Conservation (phyloP, 2,113 vertebrate species). For the Pollachius pollachius region DNA sequence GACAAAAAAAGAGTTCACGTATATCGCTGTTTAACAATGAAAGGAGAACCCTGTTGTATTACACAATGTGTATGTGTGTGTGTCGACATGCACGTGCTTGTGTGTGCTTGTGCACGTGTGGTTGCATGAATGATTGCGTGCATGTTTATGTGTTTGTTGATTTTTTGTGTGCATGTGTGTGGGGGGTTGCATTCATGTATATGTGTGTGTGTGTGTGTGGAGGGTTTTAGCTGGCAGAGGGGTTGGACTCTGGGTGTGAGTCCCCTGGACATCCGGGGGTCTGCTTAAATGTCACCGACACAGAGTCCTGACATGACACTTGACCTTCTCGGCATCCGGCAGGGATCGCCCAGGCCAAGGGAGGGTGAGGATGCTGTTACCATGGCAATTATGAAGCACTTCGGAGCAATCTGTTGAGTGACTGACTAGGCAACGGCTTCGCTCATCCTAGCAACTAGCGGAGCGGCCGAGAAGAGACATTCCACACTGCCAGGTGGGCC, state of each 20-base stretch:
- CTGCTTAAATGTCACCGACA: slow-evolving; percentile 41
- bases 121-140: too few species aligned
- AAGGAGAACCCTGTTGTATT: background rate
- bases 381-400: slow-evolving; percentile 28
- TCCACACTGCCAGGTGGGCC: slow-evolving; percentile 27
- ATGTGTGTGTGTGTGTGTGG: too few species aligned
- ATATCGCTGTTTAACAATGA: background rate
- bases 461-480: slow-evolving; percentile 19
- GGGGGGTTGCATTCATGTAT: too few species aligned
- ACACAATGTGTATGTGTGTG: background rate
- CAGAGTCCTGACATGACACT: slow-evolving; percentile 41
- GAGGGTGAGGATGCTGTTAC: slow-evolving; percentile 45
- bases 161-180: too few species aligned
- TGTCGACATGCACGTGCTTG: background rate
- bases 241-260: too few species aligned
- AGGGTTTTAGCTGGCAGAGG: too few species aligned
- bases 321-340: slow-evolving; percentile 44
- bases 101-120: slow-evolving; percentile 5
- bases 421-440: slow-evolving; percentile 33
- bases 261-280: background rate
- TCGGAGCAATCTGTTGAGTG: slow-evolving; percentile 37
- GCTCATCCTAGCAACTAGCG: slow-evolving; percentile 28
- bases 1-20: background rate
- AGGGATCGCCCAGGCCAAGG: slow-evolving; percentile 2
- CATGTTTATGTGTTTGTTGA: too few species aligned